Percentiles rank a stretch among this genome's conserved stretches.
phyloP scores from a whole-genome alignment of 64 coral and sea anemone genomes.

The Catalaphyllia jardinei region DNA sequence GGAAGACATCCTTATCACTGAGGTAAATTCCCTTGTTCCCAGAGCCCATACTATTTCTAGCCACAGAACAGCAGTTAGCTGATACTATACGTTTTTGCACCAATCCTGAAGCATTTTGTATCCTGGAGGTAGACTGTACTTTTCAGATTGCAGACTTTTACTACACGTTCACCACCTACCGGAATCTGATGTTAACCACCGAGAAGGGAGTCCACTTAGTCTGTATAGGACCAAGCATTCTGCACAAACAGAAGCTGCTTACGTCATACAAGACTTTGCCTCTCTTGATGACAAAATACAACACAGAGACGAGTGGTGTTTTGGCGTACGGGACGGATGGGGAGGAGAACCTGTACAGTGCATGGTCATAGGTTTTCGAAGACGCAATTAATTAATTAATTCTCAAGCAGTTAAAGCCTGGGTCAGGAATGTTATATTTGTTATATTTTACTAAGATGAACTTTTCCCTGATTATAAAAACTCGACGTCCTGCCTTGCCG shows the following conservation, averaged over 20 bases:
- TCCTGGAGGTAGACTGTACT: constrained; percentile 13
- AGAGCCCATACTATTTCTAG: constrained; percentile 57
- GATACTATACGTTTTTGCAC: constrained; percentile 37
- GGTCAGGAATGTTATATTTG: too few species aligned
- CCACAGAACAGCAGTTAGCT: constrained; percentile 49
- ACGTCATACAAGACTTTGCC: constrained; percentile 31
- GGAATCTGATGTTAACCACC: constrained; percentile 40
- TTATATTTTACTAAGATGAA: too few species aligned
- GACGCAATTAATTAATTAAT: too few species aligned
- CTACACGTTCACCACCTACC: constrained; percentile 35
- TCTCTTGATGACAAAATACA: constrained; percentile 7
- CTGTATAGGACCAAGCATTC: constrained; percentile 28
- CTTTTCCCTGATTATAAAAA: too few species aligned
- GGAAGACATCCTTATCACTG: constrained; percentile 53
- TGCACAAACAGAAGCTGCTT: constrained; percentile 40
- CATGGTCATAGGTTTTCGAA: constrained; percentile 11
- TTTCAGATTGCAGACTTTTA: constrained; percentile 49
- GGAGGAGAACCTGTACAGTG: constrained; percentile 39
- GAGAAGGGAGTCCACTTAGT: constrained; percentile 25
- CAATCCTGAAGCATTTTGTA: constrained; percentile 42
- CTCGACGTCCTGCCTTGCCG: too few species aligned
- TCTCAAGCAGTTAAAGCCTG: too few species aligned
- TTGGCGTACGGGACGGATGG: constrained; percentile 42
- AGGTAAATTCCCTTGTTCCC: constrained; percentile 58
- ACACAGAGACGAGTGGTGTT: constrained; percentile 5